Conservation (phyloP, 2,888 invertebrate genomes). For the Eueremaeus valkanovi region DNA sequence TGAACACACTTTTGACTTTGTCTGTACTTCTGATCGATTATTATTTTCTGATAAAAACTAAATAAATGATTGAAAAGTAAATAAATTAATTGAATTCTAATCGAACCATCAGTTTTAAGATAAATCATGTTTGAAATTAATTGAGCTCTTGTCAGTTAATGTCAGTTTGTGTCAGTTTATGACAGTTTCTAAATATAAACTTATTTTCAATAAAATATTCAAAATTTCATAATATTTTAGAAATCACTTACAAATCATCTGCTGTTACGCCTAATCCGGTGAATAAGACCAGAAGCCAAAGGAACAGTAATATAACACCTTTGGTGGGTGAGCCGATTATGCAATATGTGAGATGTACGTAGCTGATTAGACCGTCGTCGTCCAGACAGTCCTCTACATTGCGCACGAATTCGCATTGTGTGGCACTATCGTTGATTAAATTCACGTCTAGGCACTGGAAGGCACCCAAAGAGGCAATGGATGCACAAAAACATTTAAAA, state of each 20-base stretch:
- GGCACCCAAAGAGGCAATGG: background rate
- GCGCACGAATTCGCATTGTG: conserved; percentile 52
- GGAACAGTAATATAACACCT: conserved; percentile 50
- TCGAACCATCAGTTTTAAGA: too few species aligned
- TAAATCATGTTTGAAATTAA: too few species aligned
- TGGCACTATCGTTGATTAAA: conserved; percentile 27
- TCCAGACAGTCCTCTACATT: conserved; percentile 51
- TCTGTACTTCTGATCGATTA: too few species aligned
- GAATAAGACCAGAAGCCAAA: conserved; percentile 58
- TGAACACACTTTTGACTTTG: too few species aligned
- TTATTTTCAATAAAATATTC: too few species aligned
- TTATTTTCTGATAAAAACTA: too few species aligned
- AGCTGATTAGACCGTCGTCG: conserved; percentile 53
- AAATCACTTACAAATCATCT: conserved; percentile 59
- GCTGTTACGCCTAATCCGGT: conserved; percentile 58
- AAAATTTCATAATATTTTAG: background rate
- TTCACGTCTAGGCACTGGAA: conserved; percentile 44
- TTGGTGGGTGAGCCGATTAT: conserved; percentile 45
- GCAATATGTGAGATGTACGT: conserved; percentile 53
- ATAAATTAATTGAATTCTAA: too few species aligned
- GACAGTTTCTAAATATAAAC: too few species aligned
- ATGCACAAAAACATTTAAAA: background rate
- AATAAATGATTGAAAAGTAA: too few species aligned
- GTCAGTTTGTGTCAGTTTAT: too few species aligned
- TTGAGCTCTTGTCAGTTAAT: too few species aligned